Percentiles rank a stretch among this genome's conserved stretches.
phyloP scores from a whole-genome alignment of 64 coral and sea anemone genomes.

The Catalaphyllia jardinei region DNA sequence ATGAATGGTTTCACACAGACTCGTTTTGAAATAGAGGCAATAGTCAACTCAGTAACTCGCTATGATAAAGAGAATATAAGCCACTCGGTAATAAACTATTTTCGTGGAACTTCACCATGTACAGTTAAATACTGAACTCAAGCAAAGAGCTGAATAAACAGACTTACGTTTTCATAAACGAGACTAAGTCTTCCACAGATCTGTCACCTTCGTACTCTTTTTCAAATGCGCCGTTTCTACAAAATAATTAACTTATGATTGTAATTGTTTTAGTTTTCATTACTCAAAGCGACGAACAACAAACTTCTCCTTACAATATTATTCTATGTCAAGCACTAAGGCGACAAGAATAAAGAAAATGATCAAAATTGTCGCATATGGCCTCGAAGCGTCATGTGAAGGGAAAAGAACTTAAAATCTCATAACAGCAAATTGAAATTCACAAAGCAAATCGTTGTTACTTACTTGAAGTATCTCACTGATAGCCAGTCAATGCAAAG shows the following conservation, averaged over 20 bases:
- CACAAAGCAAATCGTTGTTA: not conserved
- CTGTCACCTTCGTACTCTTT: conserved; percentile 94
- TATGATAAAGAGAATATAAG: no score
- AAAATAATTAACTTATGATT: not conserved
- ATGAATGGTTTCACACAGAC: no score
- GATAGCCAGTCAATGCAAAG: not conserved
- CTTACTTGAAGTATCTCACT: conserved; percentile 93
- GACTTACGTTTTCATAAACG: conserved; percentile 79
- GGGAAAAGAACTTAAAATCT: not conserved
- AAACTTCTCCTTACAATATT: not conserved
- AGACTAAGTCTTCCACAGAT: conserved; percentile 63
- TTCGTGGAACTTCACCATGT: no score
- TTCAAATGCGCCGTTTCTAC: conserved; percentile 63
- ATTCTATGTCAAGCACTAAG: not conserved
- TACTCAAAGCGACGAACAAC: not conserved
- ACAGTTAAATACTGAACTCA: no score
- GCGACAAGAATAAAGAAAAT: not conserved
- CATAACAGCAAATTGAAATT: not conserved
- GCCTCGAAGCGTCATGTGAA: not conserved
- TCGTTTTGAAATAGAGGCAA: no score
- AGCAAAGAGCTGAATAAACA: not conserved
- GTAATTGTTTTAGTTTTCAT: not conserved
- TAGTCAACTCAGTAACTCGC: no score
- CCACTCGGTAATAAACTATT: no score
- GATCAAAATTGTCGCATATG: no score